Base-by-base conservation (phyloP, 2,888 invertebrate species). In the Sphaerophoria rueppellii region DNA sequence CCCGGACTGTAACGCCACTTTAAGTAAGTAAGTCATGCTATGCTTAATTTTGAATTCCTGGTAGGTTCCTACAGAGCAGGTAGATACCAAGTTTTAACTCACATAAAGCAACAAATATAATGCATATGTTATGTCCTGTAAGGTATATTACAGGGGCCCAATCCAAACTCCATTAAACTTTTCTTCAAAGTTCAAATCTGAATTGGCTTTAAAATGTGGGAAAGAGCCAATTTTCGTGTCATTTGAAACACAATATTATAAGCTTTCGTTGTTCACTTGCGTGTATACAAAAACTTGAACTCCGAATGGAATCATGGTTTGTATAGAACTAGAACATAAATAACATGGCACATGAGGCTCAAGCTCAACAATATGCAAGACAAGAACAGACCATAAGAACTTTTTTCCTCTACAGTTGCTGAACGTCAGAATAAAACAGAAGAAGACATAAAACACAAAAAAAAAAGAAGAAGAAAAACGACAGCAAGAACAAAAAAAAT, bases 351-450 rank as follows among this genome's bases (percentile, higher is more conserved):
- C 24, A 24, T 24, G 24, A 24, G 24, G 24, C 24, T 24, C 24
- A 75, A 83, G 71, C 79, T 79, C 83, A 83, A 74, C 74, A 75
- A 75, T 67, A 75, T 60, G 58, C 65, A 71, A 78, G 78, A 83
- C 78, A 79, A 54, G 74, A 82, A 74, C 63, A 67, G 32, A 54
- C 63, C 46, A 74, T 46, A 46, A 63, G 65, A 61, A 60, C 40
- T 61, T 46, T 70, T 65, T 46, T 14, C 34, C 6, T 11, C 9
- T 43, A 43, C 43, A 9, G 43, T 46, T 24, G 16, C 14, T 43
- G 32, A 58, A 35, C 3, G 7, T 12, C 46, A n/a, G 6, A n/a
- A n/a, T n/a, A n/a, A n/a, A n/a, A n/a, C n/a, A n/a, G n/a, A n/a
- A n/a, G n/a, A n/a, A n/a, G 14, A 16, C 4, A 57, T 48, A 40